phyloP scores from a whole-genome alignment of 2,113 vertebrate species.

The Actenoides hombroni region DNA sequence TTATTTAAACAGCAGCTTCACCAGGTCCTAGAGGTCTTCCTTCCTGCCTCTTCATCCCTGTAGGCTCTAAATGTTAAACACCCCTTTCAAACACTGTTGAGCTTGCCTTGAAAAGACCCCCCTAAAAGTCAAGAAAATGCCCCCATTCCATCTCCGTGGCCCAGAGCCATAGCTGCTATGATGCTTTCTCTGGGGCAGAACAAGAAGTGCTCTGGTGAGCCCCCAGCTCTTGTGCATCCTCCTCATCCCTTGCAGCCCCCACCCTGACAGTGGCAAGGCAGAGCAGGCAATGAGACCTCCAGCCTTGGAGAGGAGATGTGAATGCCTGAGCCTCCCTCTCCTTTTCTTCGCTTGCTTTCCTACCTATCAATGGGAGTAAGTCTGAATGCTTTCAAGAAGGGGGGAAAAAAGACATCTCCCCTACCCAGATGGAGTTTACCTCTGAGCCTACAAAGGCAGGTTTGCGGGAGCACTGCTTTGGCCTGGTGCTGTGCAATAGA shows the following conservation, averaged over 20 bases:
- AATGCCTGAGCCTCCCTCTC: neutral
- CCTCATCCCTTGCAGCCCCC: neutral
- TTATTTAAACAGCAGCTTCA: neutral
- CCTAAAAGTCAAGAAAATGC: neutral
- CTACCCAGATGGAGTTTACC: neutral
- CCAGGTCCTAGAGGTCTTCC: neutral
- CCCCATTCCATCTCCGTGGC: neutral
- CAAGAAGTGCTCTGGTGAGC: fast-evolving
- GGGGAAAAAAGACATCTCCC: fast-evolving
- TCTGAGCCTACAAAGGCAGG: fast-evolving
- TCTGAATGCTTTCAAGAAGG: neutral
- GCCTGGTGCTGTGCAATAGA: fast-evolving
- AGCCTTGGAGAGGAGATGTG: neutral
- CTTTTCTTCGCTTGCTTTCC: neutral
- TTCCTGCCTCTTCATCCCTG: neutral
- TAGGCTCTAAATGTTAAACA: neutral
- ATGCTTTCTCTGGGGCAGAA: neutral
- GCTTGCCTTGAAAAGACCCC: neutral
- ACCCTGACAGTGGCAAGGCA: neutral
- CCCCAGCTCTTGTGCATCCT: neutral
- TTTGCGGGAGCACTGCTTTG: neutral
- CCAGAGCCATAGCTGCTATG: fast-evolving
- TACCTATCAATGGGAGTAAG: neutral
- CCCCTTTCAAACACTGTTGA: neutral
- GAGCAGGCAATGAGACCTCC: neutral